These are phyloP conservation scores for Cordilura impudica DNA, from an alignment of 2,888 invertebrate species.

Conservation along the genomic window DNA sequence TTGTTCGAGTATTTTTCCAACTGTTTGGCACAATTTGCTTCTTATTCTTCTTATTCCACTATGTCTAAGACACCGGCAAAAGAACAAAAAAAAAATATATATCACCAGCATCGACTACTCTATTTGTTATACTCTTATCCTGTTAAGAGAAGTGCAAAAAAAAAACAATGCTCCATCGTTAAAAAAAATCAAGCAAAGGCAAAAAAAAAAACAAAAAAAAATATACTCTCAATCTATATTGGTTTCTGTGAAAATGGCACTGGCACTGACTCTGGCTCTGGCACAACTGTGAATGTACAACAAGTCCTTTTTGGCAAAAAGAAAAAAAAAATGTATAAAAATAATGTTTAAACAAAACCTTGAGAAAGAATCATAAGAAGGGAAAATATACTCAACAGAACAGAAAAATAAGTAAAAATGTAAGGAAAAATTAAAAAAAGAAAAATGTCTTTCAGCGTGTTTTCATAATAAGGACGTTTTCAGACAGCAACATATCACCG, in stretches of 20 bases:
- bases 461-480: conserved; percentile 23
- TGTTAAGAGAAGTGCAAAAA: conserved; percentile 50
- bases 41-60: not conserved
- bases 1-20: conserved; percentile 9
- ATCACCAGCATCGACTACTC: conserved; percentile 2
- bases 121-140: conserved; percentile 57
- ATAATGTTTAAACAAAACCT: conserved; percentile 47
- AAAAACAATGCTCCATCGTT: conserved; percentile 41
- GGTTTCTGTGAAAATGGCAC: conserved; percentile 39
- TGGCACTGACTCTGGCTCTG: conserved; percentile 21
- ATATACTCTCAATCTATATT: conserved; percentile 51
- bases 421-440: not conserved
- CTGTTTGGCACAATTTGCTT: conserved; percentile 61
- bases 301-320: conserved; percentile 55
- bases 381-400: not conserved
- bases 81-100: not conserved
- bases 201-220: conserved; percentile 36
- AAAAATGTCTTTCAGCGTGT: conserved; percentile 38
- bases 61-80: conserved; percentile 52
- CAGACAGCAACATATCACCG: conserved; percentile 7
- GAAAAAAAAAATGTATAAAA: not conserved
- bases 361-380: conserved; percentile 34
- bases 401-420: not conserved
- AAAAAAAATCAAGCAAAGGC: conserved; percentile 26
- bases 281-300: conserved; percentile 43